Evolutionary conservation across 1,140 invertebrate species (phyloP).

Genomic region (Odontomachus brunneus): DNA sequence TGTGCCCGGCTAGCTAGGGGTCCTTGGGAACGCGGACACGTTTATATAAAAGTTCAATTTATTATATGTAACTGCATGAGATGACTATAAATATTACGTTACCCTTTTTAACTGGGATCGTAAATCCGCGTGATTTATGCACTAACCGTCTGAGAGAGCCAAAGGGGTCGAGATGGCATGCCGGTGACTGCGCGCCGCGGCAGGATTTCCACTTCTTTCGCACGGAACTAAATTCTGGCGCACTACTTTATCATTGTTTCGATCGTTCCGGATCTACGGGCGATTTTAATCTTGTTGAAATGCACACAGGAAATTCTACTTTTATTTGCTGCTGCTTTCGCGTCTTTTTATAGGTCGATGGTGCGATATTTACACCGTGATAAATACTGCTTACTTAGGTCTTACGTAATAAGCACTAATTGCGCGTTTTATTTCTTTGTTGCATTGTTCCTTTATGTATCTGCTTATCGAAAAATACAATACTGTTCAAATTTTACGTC

Average conservation of each 20-base stretch:
- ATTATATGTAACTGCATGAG: slow-evolving; percentile 84
- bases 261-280: slow-evolving; percentile 12
- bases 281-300: slow-evolving; percentile 45
- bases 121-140: slow-evolving; percentile 85
- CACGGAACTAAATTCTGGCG: slow-evolving; percentile 54
- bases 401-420: neutral
- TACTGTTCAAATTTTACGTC: neutral
- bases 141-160: slow-evolving; percentile 74
- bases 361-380: neutral
- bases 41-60: slow-evolving; percentile 85
- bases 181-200: slow-evolving; percentile 71
- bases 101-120: slow-evolving; percentile 83
- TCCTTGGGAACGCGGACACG: slow-evolving; percentile 64
- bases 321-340: neutral
- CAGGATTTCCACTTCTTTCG: slow-evolving; percentile 77
- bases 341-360: neutral
- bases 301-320: slow-evolving; percentile 42
- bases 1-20: slow-evolving; percentile 67
- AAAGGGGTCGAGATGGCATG: slow-evolving; percentile 75
- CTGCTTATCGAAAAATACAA: neutral
- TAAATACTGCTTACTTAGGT: neutral
- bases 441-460: neutral
- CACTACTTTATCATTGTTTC: slow-evolving; percentile 50
- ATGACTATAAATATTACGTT: slow-evolving; percentile 85
- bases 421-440: neutral